These are phyloP conservation scores for Zaprionus inermis DNA, from an alignment of 1,140 invertebrate species.

Conservation along the genomic window DNA sequence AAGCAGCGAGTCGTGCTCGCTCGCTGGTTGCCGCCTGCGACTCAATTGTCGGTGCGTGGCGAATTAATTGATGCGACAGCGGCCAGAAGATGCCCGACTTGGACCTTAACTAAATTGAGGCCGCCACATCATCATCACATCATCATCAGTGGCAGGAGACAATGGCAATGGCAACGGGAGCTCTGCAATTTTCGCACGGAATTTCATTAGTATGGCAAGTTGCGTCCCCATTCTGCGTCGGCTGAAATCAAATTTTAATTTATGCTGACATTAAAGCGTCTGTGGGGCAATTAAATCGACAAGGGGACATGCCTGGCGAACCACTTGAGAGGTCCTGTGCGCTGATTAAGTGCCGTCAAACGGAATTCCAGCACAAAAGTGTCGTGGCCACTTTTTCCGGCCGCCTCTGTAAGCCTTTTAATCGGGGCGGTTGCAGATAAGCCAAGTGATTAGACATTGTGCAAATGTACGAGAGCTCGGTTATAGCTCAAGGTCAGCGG, in stretches of 20 bases:
- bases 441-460: conserved; percentile 5
- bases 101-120: conserved; percentile 58
- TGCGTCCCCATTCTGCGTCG: conserved; percentile 6
- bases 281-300: conserved; percentile 72
- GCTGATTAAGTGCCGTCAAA: conserved; percentile 24
- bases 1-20: conserved; percentile 9
- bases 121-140: conserved; percentile 58
- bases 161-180: conserved; percentile 1
- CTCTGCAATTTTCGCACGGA: conserved; percentile 61
- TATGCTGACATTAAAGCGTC: conserved; percentile 77
- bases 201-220: conserved; percentile 61
- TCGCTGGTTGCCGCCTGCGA: conserved; percentile 2
- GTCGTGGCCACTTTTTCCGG: background rate
- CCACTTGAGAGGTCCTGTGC: conserved; percentile 11
- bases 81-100: conserved; percentile 52
- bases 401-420: conserved; percentile 18
- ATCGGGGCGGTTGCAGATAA: background rate
- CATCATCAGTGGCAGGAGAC: conserved; percentile 31
- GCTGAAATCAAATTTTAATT: conserved; percentile 75
- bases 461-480: background rate
- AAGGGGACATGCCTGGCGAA: conserved; percentile 36
- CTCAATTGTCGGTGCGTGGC: conserved; percentile 46
- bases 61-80: conserved; percentile 73
- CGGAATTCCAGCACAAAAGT: conserved; percentile 17
- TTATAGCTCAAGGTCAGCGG: background rate